Conservation (phyloP, 2,113 vertebrate species). For the Struthio camelus region DNA sequence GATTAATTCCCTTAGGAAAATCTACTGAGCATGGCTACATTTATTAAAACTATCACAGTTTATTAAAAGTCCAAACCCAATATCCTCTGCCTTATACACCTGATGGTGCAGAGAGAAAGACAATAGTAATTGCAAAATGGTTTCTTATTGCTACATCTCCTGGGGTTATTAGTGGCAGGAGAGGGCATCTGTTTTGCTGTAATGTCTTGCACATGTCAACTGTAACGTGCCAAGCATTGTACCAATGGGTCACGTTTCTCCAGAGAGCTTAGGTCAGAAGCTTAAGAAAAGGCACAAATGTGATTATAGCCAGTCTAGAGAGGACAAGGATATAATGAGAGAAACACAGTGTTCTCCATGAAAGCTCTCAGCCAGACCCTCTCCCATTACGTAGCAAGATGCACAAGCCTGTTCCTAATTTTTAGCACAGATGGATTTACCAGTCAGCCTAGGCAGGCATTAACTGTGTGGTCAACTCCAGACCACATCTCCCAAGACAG, state of each 20-base stretch:
- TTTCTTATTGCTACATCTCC: background rate
- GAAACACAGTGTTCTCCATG: background rate
- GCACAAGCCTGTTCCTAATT: background rate
- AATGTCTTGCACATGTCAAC: background rate
- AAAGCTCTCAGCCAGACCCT: background rate
- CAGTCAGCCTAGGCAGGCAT: background rate
- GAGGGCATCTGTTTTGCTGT: background rate
- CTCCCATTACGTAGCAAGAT: background rate
- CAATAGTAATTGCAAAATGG: background rate
- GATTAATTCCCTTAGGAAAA: constrained; percentile 40
- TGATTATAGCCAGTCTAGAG: background rate
- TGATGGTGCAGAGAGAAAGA: background rate
- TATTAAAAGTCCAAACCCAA: background rate
- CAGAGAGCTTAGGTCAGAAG: background rate
- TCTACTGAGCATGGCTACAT: constrained; percentile 1
- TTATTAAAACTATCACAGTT: constrained; percentile 26
- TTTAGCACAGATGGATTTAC: background rate
- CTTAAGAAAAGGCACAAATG: background rate
- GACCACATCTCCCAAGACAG: background rate
- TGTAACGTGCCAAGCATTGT: background rate
- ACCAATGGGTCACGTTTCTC: background rate
- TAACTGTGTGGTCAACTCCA: background rate
- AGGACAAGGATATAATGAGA: background rate
- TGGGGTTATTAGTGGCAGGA: background rate
- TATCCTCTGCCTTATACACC: background rate